Evolutionary conservation across 2,888 invertebrate genomes (phyloP), one percentile per base, ranked within the genome.

Genomic region (Sarcophaga subvicina): DNA sequence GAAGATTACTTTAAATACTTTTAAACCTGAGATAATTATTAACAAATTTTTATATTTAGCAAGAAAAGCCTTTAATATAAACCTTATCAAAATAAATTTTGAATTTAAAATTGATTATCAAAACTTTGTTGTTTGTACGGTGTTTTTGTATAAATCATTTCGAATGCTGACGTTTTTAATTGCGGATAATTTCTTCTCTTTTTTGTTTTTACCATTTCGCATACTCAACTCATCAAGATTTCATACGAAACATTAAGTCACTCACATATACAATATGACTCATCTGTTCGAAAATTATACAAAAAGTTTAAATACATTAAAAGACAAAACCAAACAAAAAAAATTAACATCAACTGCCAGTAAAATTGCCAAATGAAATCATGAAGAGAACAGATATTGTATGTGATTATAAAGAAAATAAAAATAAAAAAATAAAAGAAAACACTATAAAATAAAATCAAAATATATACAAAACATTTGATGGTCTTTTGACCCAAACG

Each of bases 241-340:
- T 91, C 90, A 88, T 89, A 89, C 88, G 90, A 91, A 91, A 90
- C 90, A 89, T 89, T 88, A 89, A 89, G 88, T 89, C 89, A 89
- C 66, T 81, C 54, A 75, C 63, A 67, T 59, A 59, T 47, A 49
- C 4, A 14, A 85, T 84, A 90, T 91, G 91, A 91, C 88, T 91
- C 91, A 91, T 90, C 72, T 88, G 59, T 78, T 73, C 67, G 75
- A 64, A 81, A 81, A 60, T 45, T 49, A 75, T 37, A 70, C 63
- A 84, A 47, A 75, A 45, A 60, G 60, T 76, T 70, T 27, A 76
- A 84, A 71, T 22, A 70, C 25, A 78, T 73, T 60, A 14, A 69
- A 64, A 11, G 12, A 54, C 54, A 54, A 14, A 27, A 27, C 27
- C 17, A 70, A 45, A 70, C 49, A 47, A 8, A 66, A 83, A 54